Evolutionary conservation across 2,113 vertebrate genomes (phyloP).

Genomic region (Lota lota): DNA sequence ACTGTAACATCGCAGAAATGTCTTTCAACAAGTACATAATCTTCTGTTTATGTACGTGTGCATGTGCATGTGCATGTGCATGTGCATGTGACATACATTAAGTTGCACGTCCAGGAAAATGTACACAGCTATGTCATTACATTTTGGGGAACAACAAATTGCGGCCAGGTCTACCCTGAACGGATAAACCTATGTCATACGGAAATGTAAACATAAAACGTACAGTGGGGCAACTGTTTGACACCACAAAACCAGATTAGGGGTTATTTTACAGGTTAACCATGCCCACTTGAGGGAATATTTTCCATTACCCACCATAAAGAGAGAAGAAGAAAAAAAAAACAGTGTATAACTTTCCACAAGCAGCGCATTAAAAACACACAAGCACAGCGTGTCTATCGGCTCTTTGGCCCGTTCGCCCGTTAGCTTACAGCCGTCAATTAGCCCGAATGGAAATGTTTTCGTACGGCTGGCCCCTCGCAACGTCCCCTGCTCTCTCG

Average conservation of each 20-base stretch:
- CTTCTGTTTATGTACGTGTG: no score
- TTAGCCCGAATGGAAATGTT: constrained; percentile 54
- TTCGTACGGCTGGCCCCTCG: constrained; percentile 43
- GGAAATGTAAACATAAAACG: no score
- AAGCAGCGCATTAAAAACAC: constrained; percentile 17
- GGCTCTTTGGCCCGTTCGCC: constrained; percentile 5
- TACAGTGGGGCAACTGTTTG: no score
- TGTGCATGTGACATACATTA: no score
- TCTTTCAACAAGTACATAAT: no score
- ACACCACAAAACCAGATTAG: no score
- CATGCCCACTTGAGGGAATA: constrained; percentile 22
- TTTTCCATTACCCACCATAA: constrained; percentile 28
- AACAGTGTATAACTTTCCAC: constrained; percentile 26
- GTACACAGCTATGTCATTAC: neutral
- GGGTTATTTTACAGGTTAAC: constrained; percentile 3
- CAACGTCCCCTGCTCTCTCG: constrained; percentile 31
- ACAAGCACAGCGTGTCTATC: constrained; percentile 18
- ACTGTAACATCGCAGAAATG: no score
- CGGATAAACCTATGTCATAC: no score
- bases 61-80: no score
- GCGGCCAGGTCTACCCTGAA: no score
- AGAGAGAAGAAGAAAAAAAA: constrained; percentile 28
- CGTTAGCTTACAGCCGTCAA: constrained; percentile 30
- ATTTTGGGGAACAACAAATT: no score
- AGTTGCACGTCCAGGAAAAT: no score